Evolutionary conservation across 2,113 vertebrate species (phyloP), one percentile per base, ranked within the genome.

Genomic region (Dissostichus mawsoni): DNA sequence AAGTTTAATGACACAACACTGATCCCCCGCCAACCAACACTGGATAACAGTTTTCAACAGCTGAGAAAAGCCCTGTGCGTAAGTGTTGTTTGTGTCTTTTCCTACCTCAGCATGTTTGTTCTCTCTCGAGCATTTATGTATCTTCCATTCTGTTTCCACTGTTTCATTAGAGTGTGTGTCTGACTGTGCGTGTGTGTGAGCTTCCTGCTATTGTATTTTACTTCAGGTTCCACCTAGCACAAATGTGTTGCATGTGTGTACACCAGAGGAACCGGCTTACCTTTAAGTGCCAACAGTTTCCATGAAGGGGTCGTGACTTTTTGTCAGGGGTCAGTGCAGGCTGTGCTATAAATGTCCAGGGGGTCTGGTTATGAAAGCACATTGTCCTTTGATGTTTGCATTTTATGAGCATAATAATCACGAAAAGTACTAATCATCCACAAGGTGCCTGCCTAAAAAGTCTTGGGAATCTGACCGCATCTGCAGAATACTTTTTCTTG

Each of bases 141-240:
- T 52, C 47, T 41, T 71, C 66, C 33, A 8, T 69, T 76, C 65
- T 55, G 56, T 74, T 85, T 82, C 69, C 80, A 82, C 57, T 44
- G 20, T 44, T 74, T 53, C 0, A 25, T 51, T 17, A 16, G 29
- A n/a, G 14, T 51, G 44, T 50, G 25, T 64, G 50, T 25, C 44
- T 79, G 78, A 47, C 25, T 56, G 20, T 48, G 53, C 45, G 76
- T 29, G 61, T 33, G n/a, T 36, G 41, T 80, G 79, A 65, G 80
- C 88, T 90, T 90, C 89, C 89, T 88, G 81, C 77, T 51, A 90
- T 92, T 89, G 90, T 92, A 48, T 81, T 90, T 70, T 11, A 67
- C 58, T 74, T 70, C 53, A 59, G 41, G 5, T 36, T 81, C 76
- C 62, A 77, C 75, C 58, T 25, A 84, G 45, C 17, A 53, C 23